Base-by-base conservation (phyloP, 2,888 invertebrate genomes). In the Malachius bipustulatus region DNA sequence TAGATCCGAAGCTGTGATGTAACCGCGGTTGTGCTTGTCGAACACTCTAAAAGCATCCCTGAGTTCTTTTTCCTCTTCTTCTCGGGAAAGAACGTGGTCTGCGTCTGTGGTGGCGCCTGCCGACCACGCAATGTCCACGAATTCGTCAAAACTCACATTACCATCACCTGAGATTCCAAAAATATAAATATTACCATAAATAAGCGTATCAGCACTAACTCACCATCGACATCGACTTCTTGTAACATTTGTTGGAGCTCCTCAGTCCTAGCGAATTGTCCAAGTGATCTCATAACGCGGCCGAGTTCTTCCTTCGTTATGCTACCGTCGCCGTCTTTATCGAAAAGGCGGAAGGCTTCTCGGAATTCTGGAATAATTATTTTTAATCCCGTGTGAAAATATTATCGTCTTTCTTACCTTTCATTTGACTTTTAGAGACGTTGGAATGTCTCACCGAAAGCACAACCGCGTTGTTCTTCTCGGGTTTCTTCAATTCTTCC, bases 11-110 rank as follows among this genome's bases (percentile, higher is more conserved):
- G 88, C 87, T 33, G 87, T 87, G 51, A 89, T 89, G 57, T 87
- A 89, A 1, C 89, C 88, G n/a, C 88, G 71, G 63, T 88, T 88
- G 54, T 88, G 88, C 52, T 89, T 89, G 59, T 89, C 89, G 55
- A 89, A 89, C 11, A 88, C 88, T 43, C 87, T 69, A 62, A 89
- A 88, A 4, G 88, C 88, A 56, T 89, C 89, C 13, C 87, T 65
- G 6, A 85, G 62, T 51, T 85, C 85, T 37, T 83, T 73, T 54
- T 85, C 84, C 57, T 85, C 85, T 54, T 85, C 82, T 53, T 83
- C 82, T 55, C 83, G 77, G 34, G 82, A 82, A 4, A 81, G 70
- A 12, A 58, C 47, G 13, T 60, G 59, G 29, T 61, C 56, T 2
- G 57, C 53, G 34, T 57, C 59, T 4, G 49, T 37, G 2, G 53